Conservation (phyloP, 2,888 invertebrate genomes). For the Macrosoma leucophasiata region DNA sequence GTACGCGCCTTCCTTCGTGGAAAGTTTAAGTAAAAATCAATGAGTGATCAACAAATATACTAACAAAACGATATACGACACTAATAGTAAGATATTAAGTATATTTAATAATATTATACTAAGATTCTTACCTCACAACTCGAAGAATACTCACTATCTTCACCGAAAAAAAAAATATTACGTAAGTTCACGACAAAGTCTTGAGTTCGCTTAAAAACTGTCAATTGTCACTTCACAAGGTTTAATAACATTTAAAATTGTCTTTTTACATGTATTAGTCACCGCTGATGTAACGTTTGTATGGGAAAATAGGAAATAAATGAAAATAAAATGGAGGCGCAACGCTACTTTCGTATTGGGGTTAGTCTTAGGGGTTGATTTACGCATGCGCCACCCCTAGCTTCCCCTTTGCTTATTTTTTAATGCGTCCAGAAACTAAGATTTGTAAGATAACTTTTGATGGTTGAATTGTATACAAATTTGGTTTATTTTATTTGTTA, state of each 20-base stretch:
- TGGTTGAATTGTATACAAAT: slow-evolving; percentile 9
- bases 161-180: slow-evolving; percentile 35
- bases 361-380: slow-evolving; percentile 35
- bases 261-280: slow-evolving; percentile 15
- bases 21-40: slow-evolving; percentile 34
- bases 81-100: slow-evolving; percentile 1
- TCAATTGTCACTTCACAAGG: slow-evolving; percentile 27
- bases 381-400: slow-evolving; percentile 49
- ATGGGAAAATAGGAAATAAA: slow-evolving; percentile 38
- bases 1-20: slow-evolving; percentile 14
- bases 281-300: slow-evolving; percentile 27
- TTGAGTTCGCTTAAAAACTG: slow-evolving; percentile 2
- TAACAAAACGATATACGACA: slow-evolving; percentile 6
- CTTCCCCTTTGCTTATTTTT: slow-evolving; percentile 31
- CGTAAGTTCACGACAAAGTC: slow-evolving; percentile 33
- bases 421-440: slow-evolving; percentile 43
- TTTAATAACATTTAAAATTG: slow-evolving; percentile 14
- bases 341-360: slow-evolving; percentile 40
- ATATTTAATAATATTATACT: slow-evolving; percentile 1
- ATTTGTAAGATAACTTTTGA: too few relatives aligned
- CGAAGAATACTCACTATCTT: slow-evolving; percentile 26
- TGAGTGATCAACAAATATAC: slow-evolving; percentile 24
- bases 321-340: slow-evolving; percentile 62
- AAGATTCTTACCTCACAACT: slow-evolving; percentile 34
- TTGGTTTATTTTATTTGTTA: not conserved